Evolutionary conservation across 2,888 invertebrate genomes (phyloP), one percentile per base, ranked within the genome.

Genomic region (Ennomos quercinarius): DNA sequence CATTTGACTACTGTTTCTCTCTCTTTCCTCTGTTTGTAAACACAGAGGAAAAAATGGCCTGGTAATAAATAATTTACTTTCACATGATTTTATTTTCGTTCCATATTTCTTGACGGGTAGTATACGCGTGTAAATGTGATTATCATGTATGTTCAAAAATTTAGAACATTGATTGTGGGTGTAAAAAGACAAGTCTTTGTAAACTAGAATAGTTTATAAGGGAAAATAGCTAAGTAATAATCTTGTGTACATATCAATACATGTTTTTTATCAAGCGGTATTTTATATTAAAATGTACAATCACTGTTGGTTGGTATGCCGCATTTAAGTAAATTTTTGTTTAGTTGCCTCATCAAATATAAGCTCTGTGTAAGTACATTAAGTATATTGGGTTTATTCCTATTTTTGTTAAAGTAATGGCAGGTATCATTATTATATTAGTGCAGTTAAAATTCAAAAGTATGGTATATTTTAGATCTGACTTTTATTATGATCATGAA

Each of bases 171-270:
- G 56, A 82, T 83, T 64, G 56, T 66, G 60, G 63, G 61, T 76
- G 73, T 80, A 74, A 74, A 74, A 76, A 76, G 76, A 74, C 74
- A 75, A 64, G 72, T 58, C 48, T 38, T 57, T 51, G 17, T 56
- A 55, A 40, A 48, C 35, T 53, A 51, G 43, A 36, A 39, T 51
- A 45, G 42, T 9, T 37, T 35, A 39, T 57, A 59, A 61, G 66
- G 60, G 78, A 78, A 81, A 77, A 76, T 80, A 75, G 71, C 59
- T 75, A 77, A 73, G 67, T 80, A n/a, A 76, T 74, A 50, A 46
- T 49, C 45, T 55, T 9, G n/a, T 90, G 90, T 89, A 91, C 91
- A 91, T 91, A 91, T 91, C 91, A 91, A 54, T 41, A 77, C 66
- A 67, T 67, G 64, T 79, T 83, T 88, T 76, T 82, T 88, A 71